Percentiles rank a stretch among this genome's conserved stretches.
Evolutionary conservation across 2,113 vertebrate genomes (phyloP).

Genomic region (Onychostoma macrolepis): DNA sequence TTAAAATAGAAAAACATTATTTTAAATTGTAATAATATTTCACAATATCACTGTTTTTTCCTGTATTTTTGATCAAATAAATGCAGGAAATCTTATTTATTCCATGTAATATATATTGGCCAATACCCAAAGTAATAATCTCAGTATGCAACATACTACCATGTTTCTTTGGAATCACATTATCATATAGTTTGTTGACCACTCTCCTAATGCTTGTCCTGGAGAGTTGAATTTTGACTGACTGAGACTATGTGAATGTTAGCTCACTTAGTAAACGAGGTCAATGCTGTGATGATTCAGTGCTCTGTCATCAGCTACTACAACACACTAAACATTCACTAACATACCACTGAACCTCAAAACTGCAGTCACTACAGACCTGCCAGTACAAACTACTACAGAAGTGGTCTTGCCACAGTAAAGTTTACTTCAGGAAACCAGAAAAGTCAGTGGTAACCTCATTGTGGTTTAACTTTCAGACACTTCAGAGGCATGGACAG

Average conservation of each 20-base stretch:
- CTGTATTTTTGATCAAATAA: background rate
- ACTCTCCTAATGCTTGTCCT: background rate
- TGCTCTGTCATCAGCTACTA: constrained; percentile 18
- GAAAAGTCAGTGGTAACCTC: constrained; percentile 8
- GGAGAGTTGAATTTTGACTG: background rate
- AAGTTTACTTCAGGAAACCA: background rate
- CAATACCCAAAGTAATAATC: background rate
- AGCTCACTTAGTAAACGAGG: background rate
- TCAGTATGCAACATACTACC: background rate
- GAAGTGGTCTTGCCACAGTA: background rate
- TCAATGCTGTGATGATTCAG: background rate
- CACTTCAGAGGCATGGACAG: background rate
- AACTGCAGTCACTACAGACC: background rate
- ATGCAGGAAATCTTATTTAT: background rate
- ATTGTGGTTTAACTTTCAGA: background rate
- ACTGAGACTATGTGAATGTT: background rate
- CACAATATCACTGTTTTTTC: background rate
- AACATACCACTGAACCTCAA: background rate
- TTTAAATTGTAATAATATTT: background rate
- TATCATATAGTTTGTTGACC: background rate
- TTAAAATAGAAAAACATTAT: background rate
- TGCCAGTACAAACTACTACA: constrained; percentile 44
- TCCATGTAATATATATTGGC: background rate
- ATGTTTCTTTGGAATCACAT: background rate
- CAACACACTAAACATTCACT: background rate